These are phyloP conservation scores for Mesoligia furuncula DNA, from an alignment of 2,888 invertebrate genomes.

Conservation along the genomic window DNA sequence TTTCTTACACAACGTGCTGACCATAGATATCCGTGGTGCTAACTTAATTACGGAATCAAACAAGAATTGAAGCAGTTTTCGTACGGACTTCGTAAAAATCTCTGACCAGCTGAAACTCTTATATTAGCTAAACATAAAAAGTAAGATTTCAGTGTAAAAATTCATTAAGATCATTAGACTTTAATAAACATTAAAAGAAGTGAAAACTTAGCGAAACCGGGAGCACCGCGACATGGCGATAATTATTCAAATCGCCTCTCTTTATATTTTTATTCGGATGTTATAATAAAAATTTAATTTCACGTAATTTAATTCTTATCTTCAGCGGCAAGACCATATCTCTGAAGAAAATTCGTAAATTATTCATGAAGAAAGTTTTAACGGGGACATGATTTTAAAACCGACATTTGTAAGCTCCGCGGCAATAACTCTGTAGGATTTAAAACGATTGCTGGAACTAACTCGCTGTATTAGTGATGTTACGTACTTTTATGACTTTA, in stretches of 20 bases:
- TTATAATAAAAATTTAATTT: conserved; percentile 88
- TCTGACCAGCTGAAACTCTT: background rate
- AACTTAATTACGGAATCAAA: background rate
- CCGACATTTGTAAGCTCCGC: conserved; percentile 87
- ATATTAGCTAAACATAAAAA: conserved; percentile 18
- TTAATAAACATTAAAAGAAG: conserved; percentile 67
- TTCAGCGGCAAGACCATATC: conserved; percentile 87
- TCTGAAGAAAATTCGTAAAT: conserved; percentile 89
- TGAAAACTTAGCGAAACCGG: conserved; percentile 74
- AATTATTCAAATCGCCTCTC: conserved; percentile 86
- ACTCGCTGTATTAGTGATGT: conserved; percentile 54
- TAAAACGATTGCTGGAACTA: conserved; percentile 67
- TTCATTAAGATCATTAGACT: conserved; percentile 57
- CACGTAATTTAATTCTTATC: conserved; percentile 89
- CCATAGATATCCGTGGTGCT: no score
- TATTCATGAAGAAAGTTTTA: conserved; percentile 90
- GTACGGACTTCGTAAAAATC: background rate
- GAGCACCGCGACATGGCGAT: conserved; percentile 69
- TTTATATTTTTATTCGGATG: conserved; percentile 85
- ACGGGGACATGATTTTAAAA: conserved; percentile 89
- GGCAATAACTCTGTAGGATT: conserved; percentile 78
- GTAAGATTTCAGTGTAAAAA: conserved; percentile 32
- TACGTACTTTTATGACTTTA: conserved; percentile 38
- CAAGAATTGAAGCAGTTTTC: background rate
- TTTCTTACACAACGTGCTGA: no score